Percentiles rank a stretch among this genome's conserved stretches.
These are phyloP conservation scores for Anguilla anguilla DNA, from an alignment of 2,797 vertebrate species.

Conservation along the genomic window DNA sequence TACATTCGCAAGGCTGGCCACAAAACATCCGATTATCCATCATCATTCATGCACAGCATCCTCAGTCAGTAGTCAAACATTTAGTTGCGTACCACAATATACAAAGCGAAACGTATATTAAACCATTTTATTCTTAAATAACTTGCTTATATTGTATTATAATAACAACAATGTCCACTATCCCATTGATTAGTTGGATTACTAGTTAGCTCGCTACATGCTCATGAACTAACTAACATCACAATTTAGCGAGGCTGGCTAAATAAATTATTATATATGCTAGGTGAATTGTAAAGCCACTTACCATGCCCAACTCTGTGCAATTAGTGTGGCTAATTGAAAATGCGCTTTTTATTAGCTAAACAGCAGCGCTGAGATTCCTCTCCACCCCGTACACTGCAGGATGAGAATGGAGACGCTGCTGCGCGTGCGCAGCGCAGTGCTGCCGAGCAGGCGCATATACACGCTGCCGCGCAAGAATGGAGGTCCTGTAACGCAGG, in stretches of 20 bases:
- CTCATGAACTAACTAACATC: neutral
- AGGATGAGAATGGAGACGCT: constrained; percentile 72
- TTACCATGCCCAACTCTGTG: constrained; percentile 31
- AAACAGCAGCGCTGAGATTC: constrained; percentile 49
- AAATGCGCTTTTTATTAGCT: neutral
- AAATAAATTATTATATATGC: neutral
- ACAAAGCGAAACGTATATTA: neutral
- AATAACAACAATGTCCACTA: neutral
- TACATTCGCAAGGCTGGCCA: neutral
- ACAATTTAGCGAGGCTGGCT: neutral
- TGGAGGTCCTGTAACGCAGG: neutral
- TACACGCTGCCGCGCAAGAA: constrained; percentile 50
- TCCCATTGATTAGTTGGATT: constrained; percentile 25
- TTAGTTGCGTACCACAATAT: neutral
- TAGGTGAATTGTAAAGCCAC: constrained; percentile 12
- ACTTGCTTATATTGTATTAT: neutral
- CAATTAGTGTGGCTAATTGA: constrained; percentile 5
- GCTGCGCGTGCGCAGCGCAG: constrained; percentile 61
- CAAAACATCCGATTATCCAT: neutral
- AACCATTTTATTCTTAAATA: neutral
- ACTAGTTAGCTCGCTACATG: too few species aligned
- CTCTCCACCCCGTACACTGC: constrained; percentile 63
- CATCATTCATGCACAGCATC: neutral
- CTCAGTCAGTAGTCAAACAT: neutral
- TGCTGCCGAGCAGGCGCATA: constrained; percentile 31